These are phyloP conservation scores for Acrocephalus scirpaceus DNA, from an alignment of 2,797 vertebrate species.

Conservation along the genomic window DNA sequence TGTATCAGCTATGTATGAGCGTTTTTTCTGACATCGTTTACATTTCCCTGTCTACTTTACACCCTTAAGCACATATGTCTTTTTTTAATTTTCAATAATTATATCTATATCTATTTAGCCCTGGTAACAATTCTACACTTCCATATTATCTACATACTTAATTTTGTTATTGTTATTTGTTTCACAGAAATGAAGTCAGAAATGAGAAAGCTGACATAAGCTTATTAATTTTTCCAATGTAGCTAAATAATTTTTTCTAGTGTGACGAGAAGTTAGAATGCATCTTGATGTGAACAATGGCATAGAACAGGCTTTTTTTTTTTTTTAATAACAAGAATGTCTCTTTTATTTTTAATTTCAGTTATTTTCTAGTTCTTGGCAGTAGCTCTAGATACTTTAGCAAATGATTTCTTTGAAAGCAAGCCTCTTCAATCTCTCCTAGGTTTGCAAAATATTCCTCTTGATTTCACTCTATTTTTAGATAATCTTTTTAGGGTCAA, in stretches of 20 bases:
- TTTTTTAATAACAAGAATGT: not conserved
- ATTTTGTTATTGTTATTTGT: not conserved
- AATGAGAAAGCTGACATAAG: not conserved
- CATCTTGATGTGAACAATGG: not conserved
- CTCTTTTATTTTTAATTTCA: not conserved
- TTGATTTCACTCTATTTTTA: not conserved
- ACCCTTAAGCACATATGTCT: not conserved
- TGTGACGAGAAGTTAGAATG: not conserved
- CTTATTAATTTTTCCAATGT: not conserved
- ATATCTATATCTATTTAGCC: not conserved
- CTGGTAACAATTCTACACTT: not conserved
- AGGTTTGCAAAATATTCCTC: not conserved
- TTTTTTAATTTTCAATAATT: not conserved
- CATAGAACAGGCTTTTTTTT: fast-evolving
- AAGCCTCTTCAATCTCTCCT: not conserved
- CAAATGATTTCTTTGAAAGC: not conserved
- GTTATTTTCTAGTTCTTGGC: not conserved
- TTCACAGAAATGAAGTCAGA: not conserved
- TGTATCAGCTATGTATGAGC: not conserved
- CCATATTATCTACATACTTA: not conserved
- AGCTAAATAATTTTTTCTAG: not conserved
- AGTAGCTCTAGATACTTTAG: not conserved
- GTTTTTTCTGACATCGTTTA: not conserved
- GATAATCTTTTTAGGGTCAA: not conserved
- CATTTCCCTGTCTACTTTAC: not conserved